Evolutionary conservation across 2,113 vertebrate genomes (phyloP), one percentile per base, ranked within the genome.

Genomic region (Ptilorrhoa leucosticta): DNA sequence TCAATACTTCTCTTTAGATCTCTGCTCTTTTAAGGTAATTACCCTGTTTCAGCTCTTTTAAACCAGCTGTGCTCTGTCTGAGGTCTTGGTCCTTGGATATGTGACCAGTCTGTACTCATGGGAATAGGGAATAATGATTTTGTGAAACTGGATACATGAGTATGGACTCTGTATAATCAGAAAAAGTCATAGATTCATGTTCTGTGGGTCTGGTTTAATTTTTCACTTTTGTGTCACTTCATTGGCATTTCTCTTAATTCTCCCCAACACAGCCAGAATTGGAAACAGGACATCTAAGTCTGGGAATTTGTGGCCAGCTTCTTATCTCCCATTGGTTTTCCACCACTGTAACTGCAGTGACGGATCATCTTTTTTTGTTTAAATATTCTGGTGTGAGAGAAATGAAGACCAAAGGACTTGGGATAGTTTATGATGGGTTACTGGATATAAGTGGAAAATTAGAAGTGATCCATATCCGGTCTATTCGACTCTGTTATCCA

Each of bases 191-290:
- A 86, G 75, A 58, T 90, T 83, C 47, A 6, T 88, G 44, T 83
- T 94, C 63, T 16, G 23, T 68, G 73, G 86, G 77, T 89, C 91
- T 90, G 90, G 64, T 93, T 95, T 91, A 81, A 92, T 96, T 96
- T 95, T 92, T 90, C 84, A 76, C 87, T 91, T 94, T 88, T 83
- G 71, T 91, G 92, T 96, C 93, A 92, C 68, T 96, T 90, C 94
- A 44, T 50, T 96, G 94, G 86, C 93, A 91, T 97, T 93, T 95
- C 79, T 94, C 83, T 92, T 96, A 77, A 93, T 93, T 96, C 68
- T 83, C 39, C 71, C 72, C 56, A 93, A 51, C 64, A 6, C 18
- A 75, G 80, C 39, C 91, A 82, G 95, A 94, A 96, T 93, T 95
- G 83, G 90, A 93, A 96, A 92, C 92, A 94, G 90, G 88, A 92